Evolutionary conservation across 2,797 vertebrate genomes (phyloP), one percentile per base, ranked within the genome.

Genomic region (Naso thynnoides): DNA sequence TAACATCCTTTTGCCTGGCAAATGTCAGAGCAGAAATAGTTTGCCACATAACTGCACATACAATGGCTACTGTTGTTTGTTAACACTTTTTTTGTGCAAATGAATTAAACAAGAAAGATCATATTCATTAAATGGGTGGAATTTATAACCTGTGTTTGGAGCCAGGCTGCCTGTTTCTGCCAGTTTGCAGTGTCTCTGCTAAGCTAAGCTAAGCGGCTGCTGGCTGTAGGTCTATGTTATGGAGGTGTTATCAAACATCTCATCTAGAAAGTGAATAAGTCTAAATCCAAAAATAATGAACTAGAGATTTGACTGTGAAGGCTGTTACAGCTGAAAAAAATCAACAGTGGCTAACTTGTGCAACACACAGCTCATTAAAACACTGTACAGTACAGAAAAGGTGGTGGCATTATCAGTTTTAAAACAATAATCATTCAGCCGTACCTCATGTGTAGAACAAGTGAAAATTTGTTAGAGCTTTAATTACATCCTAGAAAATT

Each of bases 401-500:
- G 58, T 13, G 10, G 13, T 5, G 16, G 0, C 24, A 74, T 14
- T n/a, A 31, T 18, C 36, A 3, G 31, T 56, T 75, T 41, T 41
- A 21, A 31, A 60, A 44, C 1, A 1, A 64, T 48, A 59, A 55
- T 78, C 60, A 31, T 48, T 68, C n/a, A 24, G 21, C 26, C 5
- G 31, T 33, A 33, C 31, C 6, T n/a, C 16, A 31, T 2, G 42
- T 75, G 58, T n/a, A 41, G 38, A 79, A 45, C 69, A 69, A 70
- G 39, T 16, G n/a, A 61, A 78, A 59, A 84, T 83, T 67, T 76
- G 68, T 77, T 69, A 11, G 33, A 18, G 74, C 85, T 90, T 88
- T 89, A 90, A 92, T 93, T 91, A 83, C 67, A 78, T 76, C 54
- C 52, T 70, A 36, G 59, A 83, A 75, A 64, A 69, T 88, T 78